Percentiles rank a stretch among this genome's conserved stretches.
Evolutionary conservation across 2,888 invertebrate species (phyloP).

Genomic region (Nomada flava): DNA sequence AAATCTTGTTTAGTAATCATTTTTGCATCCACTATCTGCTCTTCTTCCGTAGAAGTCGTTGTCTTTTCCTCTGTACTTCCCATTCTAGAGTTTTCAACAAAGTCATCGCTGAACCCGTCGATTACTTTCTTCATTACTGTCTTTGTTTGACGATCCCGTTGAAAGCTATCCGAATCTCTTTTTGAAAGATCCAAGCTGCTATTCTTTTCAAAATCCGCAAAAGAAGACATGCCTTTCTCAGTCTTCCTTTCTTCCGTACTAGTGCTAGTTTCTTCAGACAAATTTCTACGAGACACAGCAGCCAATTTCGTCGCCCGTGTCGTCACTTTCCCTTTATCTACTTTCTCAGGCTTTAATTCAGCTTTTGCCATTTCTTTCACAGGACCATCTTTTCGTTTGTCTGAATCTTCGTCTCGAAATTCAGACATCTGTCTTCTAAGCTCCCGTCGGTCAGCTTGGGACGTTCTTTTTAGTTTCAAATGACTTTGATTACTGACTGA

Average conservation of each 20-base stretch:
- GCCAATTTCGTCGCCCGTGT: constrained; percentile 39
- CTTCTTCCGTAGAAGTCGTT: not conserved
- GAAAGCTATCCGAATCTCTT: not conserved
- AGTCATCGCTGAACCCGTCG: constrained; percentile 56
- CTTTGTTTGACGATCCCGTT: not conserved
- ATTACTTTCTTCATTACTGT: constrained; percentile 3
- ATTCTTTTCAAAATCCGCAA: constrained; percentile 44
- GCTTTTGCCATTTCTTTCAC: constrained; percentile 30
- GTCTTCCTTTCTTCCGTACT: constrained; percentile 54
- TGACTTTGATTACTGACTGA: constrained; percentile 31
- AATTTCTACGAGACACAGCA: constrained; percentile 36
- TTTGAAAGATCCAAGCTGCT: constrained; percentile 48
- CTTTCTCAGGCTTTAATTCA: constrained; percentile 40
- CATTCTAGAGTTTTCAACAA: constrained; percentile 27
- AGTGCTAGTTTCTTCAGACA: constrained; percentile 56
- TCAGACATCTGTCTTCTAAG: constrained; percentile 33
- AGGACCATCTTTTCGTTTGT: constrained; percentile 31
- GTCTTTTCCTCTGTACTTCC: not conserved
- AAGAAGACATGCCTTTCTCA: not conserved
- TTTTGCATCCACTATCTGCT: not conserved
- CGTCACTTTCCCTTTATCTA: constrained; percentile 1
- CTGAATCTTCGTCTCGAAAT: constrained; percentile 37
- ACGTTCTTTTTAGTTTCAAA: constrained; percentile 65
- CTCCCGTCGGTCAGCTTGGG: constrained; percentile 61
- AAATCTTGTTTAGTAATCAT: not conserved